Base-by-base conservation (phyloP, 2,888 invertebrate genomes). In the Lamellibrachia satsuma region DNA sequence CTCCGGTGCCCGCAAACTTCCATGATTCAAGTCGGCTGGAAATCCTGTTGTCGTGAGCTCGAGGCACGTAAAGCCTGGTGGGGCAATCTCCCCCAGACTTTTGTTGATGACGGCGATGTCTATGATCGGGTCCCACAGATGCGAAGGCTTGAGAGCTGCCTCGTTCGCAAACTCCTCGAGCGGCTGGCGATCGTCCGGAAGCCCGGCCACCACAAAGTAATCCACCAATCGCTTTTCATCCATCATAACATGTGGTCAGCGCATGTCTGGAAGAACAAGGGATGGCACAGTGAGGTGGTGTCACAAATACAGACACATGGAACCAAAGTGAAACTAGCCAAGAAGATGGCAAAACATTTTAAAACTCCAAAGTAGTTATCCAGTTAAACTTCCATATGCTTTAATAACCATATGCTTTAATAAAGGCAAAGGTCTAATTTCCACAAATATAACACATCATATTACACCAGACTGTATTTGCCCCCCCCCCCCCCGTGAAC, bases 121-220 rank as follows among this genome's bases (percentile, higher is more conserved):
- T 55, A 99, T 99, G 94, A 99, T 99, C 1, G 99, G 99, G 94
- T 99, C 98, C 52, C 39, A 95, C 98, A 96, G 95, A 92, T 95
- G 98, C 97, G 96, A 98, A 97, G 96, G 98, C 98, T 95, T 98
- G 91, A 98, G 97, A 96, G 98, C 98, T 3, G 97, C 97, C 39
- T 97, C 97, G 94, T 98, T 98, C 93, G 98, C 98, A 96, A 98
- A 98, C 93, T 98, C 98, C 91, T 97, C 97, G 52, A 94, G 93
- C 22, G 96, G 96, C 91, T 98, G 97, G 6, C 52, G 60, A 95
- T 98, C 97, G 94, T 98, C 98, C 27, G 99, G 98, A 96, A 99
- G 97, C 55, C 99, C 99, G 96, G 99, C 99, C 94, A 99, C 98
- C 94, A 99, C 99, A 97, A 99, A 99, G 97, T 99, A 99, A 97